Percentiles rank a stretch among this genome's conserved stretches.
Evolutionary conservation across 2,797 vertebrate species (phyloP).

Genomic region (Prunella strophiata): DNA sequence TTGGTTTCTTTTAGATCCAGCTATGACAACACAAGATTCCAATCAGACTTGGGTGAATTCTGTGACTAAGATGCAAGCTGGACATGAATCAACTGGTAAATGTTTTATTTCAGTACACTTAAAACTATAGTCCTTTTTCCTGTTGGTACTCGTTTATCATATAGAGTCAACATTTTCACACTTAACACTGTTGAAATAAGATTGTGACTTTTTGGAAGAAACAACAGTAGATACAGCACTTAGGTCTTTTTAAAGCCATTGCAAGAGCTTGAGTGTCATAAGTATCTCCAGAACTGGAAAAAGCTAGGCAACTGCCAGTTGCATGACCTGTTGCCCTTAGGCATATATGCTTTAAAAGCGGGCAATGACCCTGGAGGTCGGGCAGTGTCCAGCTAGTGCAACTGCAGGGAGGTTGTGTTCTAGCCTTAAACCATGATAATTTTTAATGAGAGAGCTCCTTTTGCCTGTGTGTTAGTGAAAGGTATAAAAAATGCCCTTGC

Average conservation of each 20-base stretch:
- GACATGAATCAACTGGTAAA: constrained; percentile 31
- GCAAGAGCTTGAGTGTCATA: fast-evolving
- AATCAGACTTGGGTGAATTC: background rate
- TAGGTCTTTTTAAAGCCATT: background rate
- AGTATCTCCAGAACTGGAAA: background rate
- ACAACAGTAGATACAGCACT: background rate
- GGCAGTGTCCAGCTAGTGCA: background rate
- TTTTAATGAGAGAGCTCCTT: background rate
- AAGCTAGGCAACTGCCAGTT: background rate
- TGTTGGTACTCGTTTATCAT: background rate
- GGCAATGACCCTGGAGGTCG: fast-evolving
- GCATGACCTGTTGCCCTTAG: fast-evolving
- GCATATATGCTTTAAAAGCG: background rate
- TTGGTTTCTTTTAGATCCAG: background rate
- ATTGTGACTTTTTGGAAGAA: background rate
- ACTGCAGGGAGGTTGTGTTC: background rate
- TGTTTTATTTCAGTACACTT: background rate
- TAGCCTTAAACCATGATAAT: background rate
- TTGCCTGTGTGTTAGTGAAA: background rate
- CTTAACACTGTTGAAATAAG: background rate
- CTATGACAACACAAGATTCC: background rate
- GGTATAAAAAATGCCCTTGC: background rate
- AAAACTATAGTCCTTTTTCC: background rate
- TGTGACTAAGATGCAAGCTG: background rate
- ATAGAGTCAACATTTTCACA: background rate